Evolutionary conservation across 2,888 invertebrate species (phyloP), one percentile per base, ranked within the genome.

Genomic region (Macrophya alboannulata): DNA sequence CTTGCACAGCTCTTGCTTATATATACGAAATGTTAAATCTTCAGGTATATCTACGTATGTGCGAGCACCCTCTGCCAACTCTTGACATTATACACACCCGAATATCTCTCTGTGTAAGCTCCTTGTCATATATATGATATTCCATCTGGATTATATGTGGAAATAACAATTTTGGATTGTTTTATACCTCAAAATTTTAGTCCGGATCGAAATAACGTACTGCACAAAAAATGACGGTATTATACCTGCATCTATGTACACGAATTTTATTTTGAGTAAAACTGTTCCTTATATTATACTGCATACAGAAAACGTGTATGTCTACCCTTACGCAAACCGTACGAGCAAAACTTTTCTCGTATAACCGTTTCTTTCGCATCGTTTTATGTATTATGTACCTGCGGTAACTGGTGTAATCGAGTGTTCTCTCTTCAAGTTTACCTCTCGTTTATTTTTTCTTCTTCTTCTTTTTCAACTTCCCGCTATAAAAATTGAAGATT

Each of bases 1-100:
- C 65, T 15, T 10, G 31, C 25, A 25, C 62, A 4, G 65, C 31
- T 12, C 15, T 51, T 77, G 51, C 77, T 55, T 31, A n/a, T n/a
- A n/a, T n/a, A n/a, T n/a, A 55, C 51, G 8, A 77, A 77, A 55
- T 55, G 51, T 77, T 77, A 77, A 77, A 77, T 77, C 77, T 77
- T 77, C n/a, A 12, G 31, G 31, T 48, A 31, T 51, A 31, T 31
- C 51, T 77, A 51, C 76, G 5, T 45, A 45, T 74, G 17, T 15
- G 74, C 21, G 43, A 45, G n/a, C n/a, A n/a, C 21, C 48, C 48
- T 40, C 15, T 51, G 31, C 48, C 48, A 51, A 51, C 51, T 31
- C 76, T 15, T n/a, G 17, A 17, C 31, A 8, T 40, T 37, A 43
- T 45, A 4, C 10, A n/a, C 2, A 5, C 68, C 45, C 21, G 4